Evolutionary conservation across 1,140 invertebrate species (phyloP).

Genomic region (Neuroterus valhalla): DNA sequence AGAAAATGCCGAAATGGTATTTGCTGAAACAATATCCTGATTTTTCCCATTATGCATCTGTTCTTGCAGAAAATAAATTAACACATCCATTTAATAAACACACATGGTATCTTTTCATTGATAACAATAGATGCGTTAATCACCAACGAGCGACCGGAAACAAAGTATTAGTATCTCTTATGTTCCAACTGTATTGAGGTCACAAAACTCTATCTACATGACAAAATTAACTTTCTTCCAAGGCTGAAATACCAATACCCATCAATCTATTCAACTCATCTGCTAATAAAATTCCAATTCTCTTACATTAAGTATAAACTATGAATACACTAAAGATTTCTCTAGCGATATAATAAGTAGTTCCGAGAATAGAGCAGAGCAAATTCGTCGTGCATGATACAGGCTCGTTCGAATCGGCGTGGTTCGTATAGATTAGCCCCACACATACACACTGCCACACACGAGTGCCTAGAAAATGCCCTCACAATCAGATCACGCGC

Average conservation of each 20-base stretch:
- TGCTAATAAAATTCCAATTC: too few relatives aligned
- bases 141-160: background rate
- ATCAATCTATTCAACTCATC: background rate
- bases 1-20: too few relatives aligned
- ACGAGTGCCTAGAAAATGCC: conserved; percentile 22
- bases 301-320: too few relatives aligned
- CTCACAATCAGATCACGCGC: background rate
- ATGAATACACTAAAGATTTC: background rate
- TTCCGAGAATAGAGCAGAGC: background rate
- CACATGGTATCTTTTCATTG: background rate
- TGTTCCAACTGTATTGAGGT: background rate
- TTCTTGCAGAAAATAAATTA: background rate
- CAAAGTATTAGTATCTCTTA: background rate
- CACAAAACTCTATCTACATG: background rate
- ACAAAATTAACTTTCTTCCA: background rate
- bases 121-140: conserved; percentile 3
- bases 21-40: too few relatives aligned
- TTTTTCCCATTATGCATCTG: too few relatives aligned
- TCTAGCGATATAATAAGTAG: background rate
- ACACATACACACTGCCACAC: conserved; percentile 26
- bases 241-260: background rate
- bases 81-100: background rate
- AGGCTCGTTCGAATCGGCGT: background rate
- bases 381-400: conserved; percentile 3
- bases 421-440: conserved; percentile 38